Evolutionary conservation across 2,113 vertebrate species (phyloP).

Genomic region (Recurvirostra avosetta): DNA sequence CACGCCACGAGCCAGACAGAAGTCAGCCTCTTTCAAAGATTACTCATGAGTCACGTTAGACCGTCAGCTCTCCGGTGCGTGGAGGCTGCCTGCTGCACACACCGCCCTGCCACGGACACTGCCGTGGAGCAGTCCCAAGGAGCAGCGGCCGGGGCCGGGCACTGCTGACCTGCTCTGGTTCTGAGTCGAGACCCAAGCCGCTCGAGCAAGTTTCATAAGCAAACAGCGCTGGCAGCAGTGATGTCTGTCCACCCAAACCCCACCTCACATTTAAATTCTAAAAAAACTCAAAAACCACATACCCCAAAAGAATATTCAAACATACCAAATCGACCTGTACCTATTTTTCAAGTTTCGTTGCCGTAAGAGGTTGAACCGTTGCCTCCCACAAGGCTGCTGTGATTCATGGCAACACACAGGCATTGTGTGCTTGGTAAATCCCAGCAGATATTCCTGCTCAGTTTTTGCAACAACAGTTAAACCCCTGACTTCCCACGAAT

Average conservation of each 20-base stretch:
- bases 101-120: accelerated
- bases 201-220: neutral
- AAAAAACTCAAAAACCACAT: neutral
- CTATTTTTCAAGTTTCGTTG: neutral
- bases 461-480: neutral
- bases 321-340: neutral
- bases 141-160: neutral
- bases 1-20: neutral
- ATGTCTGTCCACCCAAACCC: neutral
- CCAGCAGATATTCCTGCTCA: neutral
- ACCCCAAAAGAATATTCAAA: neutral
- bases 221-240: neutral
- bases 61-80: accelerated
- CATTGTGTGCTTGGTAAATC: neutral
- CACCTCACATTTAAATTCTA: neutral
- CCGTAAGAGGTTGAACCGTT: neutral
- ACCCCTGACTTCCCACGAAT: neutral
- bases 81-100: neutral
- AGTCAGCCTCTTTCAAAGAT: neutral
- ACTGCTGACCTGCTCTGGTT: neutral
- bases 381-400: neutral
- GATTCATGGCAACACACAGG: neutral
- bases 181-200: neutral
- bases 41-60: accelerated
- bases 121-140: neutral